Evolutionary conservation across 2,888 invertebrate species (phyloP).

Genomic region (Morpho deidamia): DNA sequence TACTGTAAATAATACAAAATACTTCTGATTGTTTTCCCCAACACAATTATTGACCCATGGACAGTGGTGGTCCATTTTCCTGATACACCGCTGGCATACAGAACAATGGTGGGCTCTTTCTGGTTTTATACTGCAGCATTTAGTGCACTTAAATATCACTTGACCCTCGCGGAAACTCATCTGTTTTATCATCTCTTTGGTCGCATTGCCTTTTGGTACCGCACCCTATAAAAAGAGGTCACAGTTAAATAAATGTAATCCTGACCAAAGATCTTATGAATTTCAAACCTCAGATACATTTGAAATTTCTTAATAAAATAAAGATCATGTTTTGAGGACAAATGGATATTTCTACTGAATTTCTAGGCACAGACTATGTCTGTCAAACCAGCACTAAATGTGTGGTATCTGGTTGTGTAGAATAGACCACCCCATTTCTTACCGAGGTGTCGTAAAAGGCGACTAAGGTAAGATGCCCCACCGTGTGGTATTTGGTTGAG

Average conservation of each 20-base stretch:
- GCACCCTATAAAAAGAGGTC: constrained; percentile 83
- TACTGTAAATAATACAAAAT: constrained; percentile 98
- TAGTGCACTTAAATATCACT: constrained; percentile 96
- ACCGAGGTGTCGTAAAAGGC: no score
- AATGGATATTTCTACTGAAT: no score
- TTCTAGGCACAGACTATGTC: no score
- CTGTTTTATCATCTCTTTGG: constrained; percentile 95
- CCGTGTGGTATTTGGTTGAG: no score
- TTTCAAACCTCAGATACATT: no score
- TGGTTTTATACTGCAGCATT: constrained; percentile 97
- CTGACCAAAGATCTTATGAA: no score
- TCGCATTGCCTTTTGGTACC: constrained; percentile 96
- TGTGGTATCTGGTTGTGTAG: no score
- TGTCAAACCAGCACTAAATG: no score
- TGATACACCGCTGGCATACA: constrained; percentile 90
- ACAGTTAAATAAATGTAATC: neutral
- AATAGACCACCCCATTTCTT: no score
- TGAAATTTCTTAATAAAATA: no score
- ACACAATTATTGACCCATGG: constrained; percentile 99
- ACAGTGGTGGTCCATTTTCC: constrained; percentile 82
- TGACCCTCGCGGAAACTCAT: constrained; percentile 95
- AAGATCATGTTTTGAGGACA: no score
- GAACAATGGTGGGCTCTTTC: constrained; percentile 98
- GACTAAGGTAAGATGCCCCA: no score
- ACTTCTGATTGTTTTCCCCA: constrained; percentile 99